Percentiles rank a stretch among this genome's conserved stretches.
Conservation (phyloP, 2,888 invertebrate species). For the Mimachlamys varia region DNA sequence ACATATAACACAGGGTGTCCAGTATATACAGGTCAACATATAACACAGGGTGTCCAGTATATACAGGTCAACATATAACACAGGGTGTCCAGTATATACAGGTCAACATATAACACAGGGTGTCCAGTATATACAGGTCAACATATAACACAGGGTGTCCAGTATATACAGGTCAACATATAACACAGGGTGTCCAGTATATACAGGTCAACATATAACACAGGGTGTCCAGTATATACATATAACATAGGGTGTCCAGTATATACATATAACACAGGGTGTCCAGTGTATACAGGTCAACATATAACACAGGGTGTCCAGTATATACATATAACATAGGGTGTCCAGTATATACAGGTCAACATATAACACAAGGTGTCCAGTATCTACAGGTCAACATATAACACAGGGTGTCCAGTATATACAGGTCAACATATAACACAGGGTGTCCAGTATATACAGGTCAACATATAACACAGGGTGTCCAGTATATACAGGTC, state of each 20-base stretch:
- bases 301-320: neutral
- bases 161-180: neutral
- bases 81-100: neutral
- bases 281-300: neutral
- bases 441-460: neutral
- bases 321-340: neutral
- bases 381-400: conserved; percentile 11
- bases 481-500: neutral
- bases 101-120: neutral
- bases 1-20: neutral
- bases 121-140: neutral
- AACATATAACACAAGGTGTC: neutral
- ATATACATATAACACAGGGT: neutral
- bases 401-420: conserved; percentile 1
- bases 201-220: neutral
- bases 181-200: neutral
- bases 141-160: neutral
- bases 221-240: neutral
- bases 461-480: conserved; percentile 24
- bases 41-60: neutral
- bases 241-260: neutral
- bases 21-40: neutral
- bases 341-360: neutral
- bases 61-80: neutral
- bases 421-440: neutral